A percentile compares a stretch with the other conserved stretches of the same genome.
Conservation (phyloP, 2,888 invertebrate species). For the Cabera pusaria region DNA sequence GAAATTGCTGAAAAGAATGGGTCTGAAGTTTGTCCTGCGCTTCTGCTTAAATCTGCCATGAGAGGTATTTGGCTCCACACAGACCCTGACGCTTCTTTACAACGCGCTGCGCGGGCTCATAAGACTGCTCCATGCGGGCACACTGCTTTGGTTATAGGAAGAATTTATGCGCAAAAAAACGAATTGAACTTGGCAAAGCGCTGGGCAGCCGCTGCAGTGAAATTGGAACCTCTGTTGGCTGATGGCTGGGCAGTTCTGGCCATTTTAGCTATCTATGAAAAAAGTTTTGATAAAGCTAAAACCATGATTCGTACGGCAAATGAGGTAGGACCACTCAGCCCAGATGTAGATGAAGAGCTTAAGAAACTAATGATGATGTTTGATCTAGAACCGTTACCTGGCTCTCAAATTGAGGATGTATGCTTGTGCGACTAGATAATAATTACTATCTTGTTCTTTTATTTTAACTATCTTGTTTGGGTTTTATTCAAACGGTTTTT, state of each 20-base stretch:
- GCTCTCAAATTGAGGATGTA: constrained; percentile 56
- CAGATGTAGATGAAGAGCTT: constrained; percentile 57
- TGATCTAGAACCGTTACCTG: constrained; percentile 52
- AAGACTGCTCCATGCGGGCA: constrained; percentile 59
- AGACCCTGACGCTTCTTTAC: constrained; percentile 54
- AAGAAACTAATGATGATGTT: constrained; percentile 48
- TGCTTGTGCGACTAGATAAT: constrained; percentile 64
- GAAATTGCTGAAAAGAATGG: constrained; percentile 57
- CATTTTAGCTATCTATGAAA: constrained; percentile 58
- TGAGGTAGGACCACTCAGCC: constrained; percentile 60
- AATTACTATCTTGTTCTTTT: too few species aligned
- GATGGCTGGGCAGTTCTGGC: constrained; percentile 72
- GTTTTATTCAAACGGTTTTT: too few species aligned
- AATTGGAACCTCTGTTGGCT: constrained; percentile 61
- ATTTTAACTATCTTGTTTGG: too few species aligned
- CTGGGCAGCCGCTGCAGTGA: constrained; percentile 67
- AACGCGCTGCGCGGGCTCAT: constrained; percentile 67
- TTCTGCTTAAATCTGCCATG: constrained; percentile 59
- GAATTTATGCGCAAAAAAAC: constrained; percentile 53
- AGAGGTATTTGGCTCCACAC: constrained; percentile 40
- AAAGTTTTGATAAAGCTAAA: constrained; percentile 55
- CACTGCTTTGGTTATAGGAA: constrained; percentile 60
- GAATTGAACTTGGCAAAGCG: constrained; percentile 59
- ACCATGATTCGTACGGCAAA: constrained; percentile 64
- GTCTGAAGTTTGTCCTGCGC: constrained; percentile 45